These are phyloP conservation scores for Tympanoctomys barrerae DNA, from an alignment of 2,797 vertebrate species.

Conservation along the genomic window DNA sequence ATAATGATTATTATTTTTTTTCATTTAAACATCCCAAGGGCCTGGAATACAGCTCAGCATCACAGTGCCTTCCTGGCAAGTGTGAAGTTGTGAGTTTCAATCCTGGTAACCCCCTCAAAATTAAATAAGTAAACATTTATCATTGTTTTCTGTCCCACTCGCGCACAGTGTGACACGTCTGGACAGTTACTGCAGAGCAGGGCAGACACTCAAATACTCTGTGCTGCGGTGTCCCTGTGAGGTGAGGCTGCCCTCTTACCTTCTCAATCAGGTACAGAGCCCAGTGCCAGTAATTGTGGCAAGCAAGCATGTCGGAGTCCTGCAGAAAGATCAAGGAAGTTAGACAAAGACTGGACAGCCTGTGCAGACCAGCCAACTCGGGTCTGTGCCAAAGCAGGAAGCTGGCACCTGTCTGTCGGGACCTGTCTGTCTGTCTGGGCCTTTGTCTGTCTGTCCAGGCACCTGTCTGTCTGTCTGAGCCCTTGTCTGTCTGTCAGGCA, in stretches of 20 bases:
- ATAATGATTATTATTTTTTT: background rate
- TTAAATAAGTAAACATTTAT: background rate
- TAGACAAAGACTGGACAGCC: rapidly evolving
- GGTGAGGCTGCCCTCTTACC: constrained; percentile 86
- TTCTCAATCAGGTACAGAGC: constrained; percentile 95
- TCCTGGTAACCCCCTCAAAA: too few species aligned
- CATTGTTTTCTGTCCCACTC: rapidly evolving
- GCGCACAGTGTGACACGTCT: rapidly evolving
- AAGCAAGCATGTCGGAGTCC: constrained; percentile 93
- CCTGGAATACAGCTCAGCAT: too few species aligned
- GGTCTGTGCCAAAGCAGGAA: rapidly evolving
- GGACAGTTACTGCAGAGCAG: rapidly evolving
- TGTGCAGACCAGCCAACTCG: rapidly evolving
- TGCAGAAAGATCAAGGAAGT: constrained; percentile 78
- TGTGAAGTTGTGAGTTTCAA: too few species aligned
- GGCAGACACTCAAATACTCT: rapidly evolving
- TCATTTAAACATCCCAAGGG: background rate
- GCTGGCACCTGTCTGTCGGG: too few species aligned
- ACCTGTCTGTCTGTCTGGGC: too few species aligned
- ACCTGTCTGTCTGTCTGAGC: rapidly evolving
- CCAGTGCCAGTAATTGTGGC: constrained; percentile 99
- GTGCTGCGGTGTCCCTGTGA: rapidly evolving
- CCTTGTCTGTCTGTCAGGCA: too few species aligned
- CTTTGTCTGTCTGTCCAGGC: too few species aligned
- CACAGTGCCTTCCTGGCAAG: too few species aligned